Conservation (phyloP, 1,140 invertebrate species). For the Battus philenor region DNA sequence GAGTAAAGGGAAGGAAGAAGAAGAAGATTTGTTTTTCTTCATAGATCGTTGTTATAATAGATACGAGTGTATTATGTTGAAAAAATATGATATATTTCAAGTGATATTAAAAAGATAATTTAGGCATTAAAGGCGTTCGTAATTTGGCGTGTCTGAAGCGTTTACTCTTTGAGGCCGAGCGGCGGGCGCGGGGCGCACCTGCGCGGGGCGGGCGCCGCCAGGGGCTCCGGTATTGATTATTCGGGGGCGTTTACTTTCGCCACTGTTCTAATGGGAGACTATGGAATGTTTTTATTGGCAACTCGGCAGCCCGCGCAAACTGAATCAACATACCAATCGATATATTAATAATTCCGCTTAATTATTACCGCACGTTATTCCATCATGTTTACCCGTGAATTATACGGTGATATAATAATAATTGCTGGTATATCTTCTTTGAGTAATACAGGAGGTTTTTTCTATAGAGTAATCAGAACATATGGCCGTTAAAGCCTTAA, state of each 20-base stretch:
- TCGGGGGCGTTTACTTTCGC: slow-evolving; percentile 67
- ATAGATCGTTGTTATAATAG: too few relatives aligned
- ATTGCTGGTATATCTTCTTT: too few relatives aligned
- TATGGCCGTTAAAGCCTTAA: too few relatives aligned
- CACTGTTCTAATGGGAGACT: slow-evolving; percentile 67
- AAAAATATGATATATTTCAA: too few relatives aligned
- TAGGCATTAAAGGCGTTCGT: not conserved
- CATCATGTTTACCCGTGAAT: too few relatives aligned
- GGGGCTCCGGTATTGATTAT: slow-evolving; percentile 64
- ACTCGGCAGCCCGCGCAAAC: slow-evolving; percentile 32
- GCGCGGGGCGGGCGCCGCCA: slow-evolving; percentile 48
- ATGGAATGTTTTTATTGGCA: slow-evolving; percentile 70
- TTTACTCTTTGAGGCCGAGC: slow-evolving; percentile 26
- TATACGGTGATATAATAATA: too few relatives aligned
- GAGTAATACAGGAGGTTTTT: too few relatives aligned
- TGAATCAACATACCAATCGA: slow-evolving; percentile 31
- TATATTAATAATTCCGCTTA: slow-evolving; percentile 14
- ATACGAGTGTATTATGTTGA: too few relatives aligned
- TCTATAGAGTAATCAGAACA: too few relatives aligned
- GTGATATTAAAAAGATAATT: too few relatives aligned
- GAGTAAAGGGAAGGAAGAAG: too few relatives aligned
- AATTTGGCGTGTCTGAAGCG: slow-evolving; percentile 3
- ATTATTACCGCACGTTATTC: slow-evolving; percentile 4
- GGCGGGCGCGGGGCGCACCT: slow-evolving; percentile 36
- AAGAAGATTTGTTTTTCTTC: too few relatives aligned